Evolutionary conservation across 2,888 invertebrate genomes (phyloP).

Genomic region (Leptopilina syphax): DNA sequence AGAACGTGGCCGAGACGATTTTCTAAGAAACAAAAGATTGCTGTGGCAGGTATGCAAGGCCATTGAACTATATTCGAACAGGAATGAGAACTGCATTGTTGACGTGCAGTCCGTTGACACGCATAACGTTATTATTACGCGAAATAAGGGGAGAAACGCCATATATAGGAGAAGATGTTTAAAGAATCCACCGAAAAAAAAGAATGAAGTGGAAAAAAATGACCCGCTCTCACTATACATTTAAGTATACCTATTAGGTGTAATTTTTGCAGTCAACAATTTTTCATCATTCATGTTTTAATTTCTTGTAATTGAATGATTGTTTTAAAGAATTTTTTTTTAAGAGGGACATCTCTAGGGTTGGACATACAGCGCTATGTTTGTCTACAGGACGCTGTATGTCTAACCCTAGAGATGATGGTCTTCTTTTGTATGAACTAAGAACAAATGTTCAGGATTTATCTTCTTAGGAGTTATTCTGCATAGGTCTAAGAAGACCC

Average conservation of each 20-base stretch:
- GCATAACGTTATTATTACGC: slow-evolving; percentile 27
- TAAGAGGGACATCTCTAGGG: no score
- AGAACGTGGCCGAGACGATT: slow-evolving; percentile 36
- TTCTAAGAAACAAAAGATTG: slow-evolving; percentile 38
- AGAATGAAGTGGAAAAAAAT: not conserved
- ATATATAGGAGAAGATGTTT: not conserved
- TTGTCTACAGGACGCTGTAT: no score
- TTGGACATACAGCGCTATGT: no score
- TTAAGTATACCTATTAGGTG: not conserved
- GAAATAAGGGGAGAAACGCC: slow-evolving; percentile 11
- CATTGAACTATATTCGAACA: slow-evolving; percentile 40
- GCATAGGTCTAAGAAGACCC: no score
- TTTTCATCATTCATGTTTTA: slow-evolving; percentile 1
- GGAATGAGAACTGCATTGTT: slow-evolving; percentile 35
- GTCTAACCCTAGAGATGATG: no score
- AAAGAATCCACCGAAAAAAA: not conserved
- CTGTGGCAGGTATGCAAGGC: slow-evolving; percentile 37
- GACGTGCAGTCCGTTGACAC: slow-evolving; percentile 40
- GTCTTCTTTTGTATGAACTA: no score
- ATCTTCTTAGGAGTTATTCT: no score
- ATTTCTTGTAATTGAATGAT: not conserved
- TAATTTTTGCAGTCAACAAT: not conserved
- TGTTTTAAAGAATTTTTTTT: no score
- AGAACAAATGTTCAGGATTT: no score
- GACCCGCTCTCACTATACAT: not conserved